These are phyloP conservation scores for Hydropsyche betteni DNA, from an alignment of 2,888 invertebrate genomes.

Conservation along the genomic window DNA sequence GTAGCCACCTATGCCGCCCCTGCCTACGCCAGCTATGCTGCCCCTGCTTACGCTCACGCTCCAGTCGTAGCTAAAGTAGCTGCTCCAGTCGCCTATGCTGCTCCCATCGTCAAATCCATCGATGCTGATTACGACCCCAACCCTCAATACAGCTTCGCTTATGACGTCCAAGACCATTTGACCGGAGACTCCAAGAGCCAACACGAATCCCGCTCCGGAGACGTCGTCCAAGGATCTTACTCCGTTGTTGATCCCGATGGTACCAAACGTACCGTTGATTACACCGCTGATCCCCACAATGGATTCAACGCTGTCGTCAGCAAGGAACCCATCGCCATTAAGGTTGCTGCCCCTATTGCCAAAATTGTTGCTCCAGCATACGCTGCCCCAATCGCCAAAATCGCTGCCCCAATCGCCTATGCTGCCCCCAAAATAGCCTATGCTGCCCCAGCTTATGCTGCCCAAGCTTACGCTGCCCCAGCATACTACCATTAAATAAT, in stretches of 20 bases:
- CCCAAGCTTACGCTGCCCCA: constrained; percentile 66
- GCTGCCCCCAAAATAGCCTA: constrained; percentile 70
- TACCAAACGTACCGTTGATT: constrained; percentile 61
- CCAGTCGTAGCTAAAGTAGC: constrained; percentile 54
- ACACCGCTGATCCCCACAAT: constrained; percentile 63
- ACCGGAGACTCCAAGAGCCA: constrained; percentile 64
- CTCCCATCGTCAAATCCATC: constrained; percentile 51
- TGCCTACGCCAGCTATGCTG: constrained; percentile 52
- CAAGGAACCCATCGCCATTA: constrained; percentile 59
- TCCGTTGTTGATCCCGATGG: constrained; percentile 63
- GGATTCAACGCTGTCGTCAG: constrained; percentile 67
- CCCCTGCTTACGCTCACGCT: constrained; percentile 53
- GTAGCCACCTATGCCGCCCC: constrained; percentile 26
- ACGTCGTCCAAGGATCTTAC: constrained; percentile 61
- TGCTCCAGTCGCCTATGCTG: constrained; percentile 52
- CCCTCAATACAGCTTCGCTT: constrained; percentile 62
- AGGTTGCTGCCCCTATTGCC: constrained; percentile 56
- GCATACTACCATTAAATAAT: constrained; percentile 51
- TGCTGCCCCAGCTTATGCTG: constrained; percentile 67
- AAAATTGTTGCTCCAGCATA: constrained; percentile 54
- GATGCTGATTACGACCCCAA: constrained; percentile 47
- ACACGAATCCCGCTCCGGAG: constrained; percentile 60
- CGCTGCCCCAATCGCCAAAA: constrained; percentile 66
- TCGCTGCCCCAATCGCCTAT: constrained; percentile 70
- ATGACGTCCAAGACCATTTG: constrained; percentile 65